Evolutionary conservation across 2,797 vertebrate genomes (phyloP).

Genomic region (Trematomus bernacchii): DNA sequence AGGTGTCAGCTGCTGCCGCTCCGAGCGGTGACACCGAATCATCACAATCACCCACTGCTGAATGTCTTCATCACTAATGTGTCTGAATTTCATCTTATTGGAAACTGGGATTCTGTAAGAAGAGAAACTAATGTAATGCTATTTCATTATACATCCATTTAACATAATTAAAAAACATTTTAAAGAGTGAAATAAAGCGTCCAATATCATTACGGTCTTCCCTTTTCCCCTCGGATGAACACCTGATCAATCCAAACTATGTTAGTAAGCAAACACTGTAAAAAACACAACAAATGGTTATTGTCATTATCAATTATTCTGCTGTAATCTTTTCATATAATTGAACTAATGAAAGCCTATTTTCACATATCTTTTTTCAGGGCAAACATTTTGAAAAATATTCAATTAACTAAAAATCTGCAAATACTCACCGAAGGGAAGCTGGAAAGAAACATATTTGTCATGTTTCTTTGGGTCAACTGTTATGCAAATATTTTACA

Average conservation of each 20-base stretch:
- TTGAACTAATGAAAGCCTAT: too few relatives aligned
- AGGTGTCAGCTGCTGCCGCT: conserved; percentile 75
- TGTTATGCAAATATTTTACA: not conserved
- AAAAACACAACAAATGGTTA: not conserved
- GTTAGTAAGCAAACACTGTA: not conserved
- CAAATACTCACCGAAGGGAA: not conserved
- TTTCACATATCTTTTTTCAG: not conserved
- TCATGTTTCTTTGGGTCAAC: not conserved
- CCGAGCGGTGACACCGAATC: conserved; percentile 48
- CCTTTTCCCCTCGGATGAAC: too few relatives aligned
- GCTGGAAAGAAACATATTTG: not conserved
- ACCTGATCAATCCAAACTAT: not conserved
- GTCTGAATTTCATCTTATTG: not conserved
- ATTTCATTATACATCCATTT: too few relatives aligned
- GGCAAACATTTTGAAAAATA: not conserved
- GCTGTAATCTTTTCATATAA: not conserved
- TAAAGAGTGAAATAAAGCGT: too few relatives aligned
- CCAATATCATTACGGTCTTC: too few relatives aligned
- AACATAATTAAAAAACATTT: too few relatives aligned
- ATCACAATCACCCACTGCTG: not conserved
- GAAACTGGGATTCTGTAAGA: not conserved
- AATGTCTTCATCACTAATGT: not conserved
- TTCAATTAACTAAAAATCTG: not conserved
- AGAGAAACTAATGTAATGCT: not conserved
- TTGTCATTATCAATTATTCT: not conserved